Evolutionary conservation across 1,140 invertebrate genomes (phyloP), one percentile per base, ranked within the genome.

Genomic region (Protaetia brevitarsis): DNA sequence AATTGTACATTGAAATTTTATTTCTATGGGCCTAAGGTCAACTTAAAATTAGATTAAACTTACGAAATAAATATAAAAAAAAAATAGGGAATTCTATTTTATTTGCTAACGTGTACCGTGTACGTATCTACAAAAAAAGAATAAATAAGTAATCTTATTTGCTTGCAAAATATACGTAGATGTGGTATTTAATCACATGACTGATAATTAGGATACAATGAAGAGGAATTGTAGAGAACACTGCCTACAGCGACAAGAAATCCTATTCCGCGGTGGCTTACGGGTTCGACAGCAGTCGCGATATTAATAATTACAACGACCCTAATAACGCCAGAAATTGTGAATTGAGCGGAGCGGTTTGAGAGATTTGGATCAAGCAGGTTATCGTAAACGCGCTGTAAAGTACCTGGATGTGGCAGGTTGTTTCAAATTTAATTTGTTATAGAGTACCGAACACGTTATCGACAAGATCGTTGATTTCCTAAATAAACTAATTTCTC

Each of bases 151-250:
- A n/a, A n/a, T n/a, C n/a, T n/a, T n/a, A n/a, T 45, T 66, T 26
- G 27, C n/a, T 59, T 65, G 5, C 74, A 89, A 90, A 69, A 90
- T 96, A 66, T 94, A 92, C 73, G 90, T 91, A 0, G 94, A 96
- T 77, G 84, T 87, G 0, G 85, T 96, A 2, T 79, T 95, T 28
- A 96, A 97, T 74, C 93, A 97, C 77, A 96, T 96, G 94, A 86
- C 87, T 4, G 89, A 85, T 16, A 77, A 84, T 34, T 72, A 80
- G 78, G 70, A 72, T 30, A 71, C 78, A 19, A 82, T 84, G 11
- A 74, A 77, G 2, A 89, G 88, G n/a, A 3, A 87, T 84, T 1
- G 85, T 77, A 5, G 87, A 86, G 6, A 85, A 82, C 26, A 79
- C 69, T 1, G 85, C 84, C 0, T 72, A 85, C 69, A 80, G 84